phyloP scores from a whole-genome alignment of 1,140 invertebrate species.

The Apis laboriosa region DNA sequence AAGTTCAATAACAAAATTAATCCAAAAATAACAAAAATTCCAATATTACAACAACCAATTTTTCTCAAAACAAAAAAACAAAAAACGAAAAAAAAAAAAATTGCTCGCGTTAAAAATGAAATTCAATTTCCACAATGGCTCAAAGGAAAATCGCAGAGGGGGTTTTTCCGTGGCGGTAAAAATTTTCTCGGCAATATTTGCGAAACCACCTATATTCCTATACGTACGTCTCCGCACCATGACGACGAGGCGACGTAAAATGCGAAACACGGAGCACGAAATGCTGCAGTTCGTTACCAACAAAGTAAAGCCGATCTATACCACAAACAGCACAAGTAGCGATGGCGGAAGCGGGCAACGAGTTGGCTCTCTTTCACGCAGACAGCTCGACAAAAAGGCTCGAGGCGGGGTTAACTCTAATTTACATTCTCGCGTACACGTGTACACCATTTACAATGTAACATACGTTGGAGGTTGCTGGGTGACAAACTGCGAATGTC shows the following conservation, averaged over 20 bases:
- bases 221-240: constrained; percentile 2
- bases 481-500: neutral
- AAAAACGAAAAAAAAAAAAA: no score
- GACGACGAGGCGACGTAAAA: constrained; percentile 35
- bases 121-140: neutral
- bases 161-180: neutral
- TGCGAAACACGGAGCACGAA: constrained; percentile 49
- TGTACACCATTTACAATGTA: constrained; percentile 18
- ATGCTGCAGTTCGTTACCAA: constrained; percentile 61
- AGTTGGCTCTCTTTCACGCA: constrained; percentile 45
- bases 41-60: neutral
- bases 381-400: constrained; percentile 61
- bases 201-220: constrained; percentile 17
- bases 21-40: neutral
- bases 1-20: no score
- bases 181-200: constrained; percentile 28
- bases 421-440: constrained; percentile 64
- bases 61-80: no score
- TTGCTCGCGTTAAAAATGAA: neutral
- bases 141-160: constrained; percentile 1
- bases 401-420: constrained; percentile 64
- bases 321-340: constrained; percentile 37
- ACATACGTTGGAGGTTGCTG: neutral
- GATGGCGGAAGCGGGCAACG: constrained; percentile 23
- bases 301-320: constrained; percentile 59